phyloP scores from a whole-genome alignment of 2,888 invertebrate species.

The Lathronympha strigana region DNA sequence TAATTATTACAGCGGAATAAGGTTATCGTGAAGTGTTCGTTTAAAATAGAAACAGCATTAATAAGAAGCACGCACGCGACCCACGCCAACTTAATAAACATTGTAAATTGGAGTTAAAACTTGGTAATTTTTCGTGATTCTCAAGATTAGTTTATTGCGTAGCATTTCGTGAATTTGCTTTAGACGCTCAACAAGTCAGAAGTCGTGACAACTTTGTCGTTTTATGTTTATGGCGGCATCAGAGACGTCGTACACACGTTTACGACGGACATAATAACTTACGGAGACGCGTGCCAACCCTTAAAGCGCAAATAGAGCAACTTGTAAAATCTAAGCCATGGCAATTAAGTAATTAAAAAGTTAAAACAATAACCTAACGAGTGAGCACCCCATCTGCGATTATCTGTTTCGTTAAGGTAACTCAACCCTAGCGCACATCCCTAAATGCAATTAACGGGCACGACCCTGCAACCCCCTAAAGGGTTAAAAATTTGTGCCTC shows the following conservation, averaged over 20 bases:
- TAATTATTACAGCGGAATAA: conserved; percentile 19
- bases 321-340: conserved; percentile 1
- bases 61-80: conserved; percentile 33
- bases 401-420: conserved; percentile 32
- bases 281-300: neutral
- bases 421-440: conserved; percentile 43
- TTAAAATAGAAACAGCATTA: conserved; percentile 32
- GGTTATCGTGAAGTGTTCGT: conserved; percentile 30
- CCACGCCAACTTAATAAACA: conserved; percentile 20
- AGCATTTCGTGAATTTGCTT: conserved; percentile 1
- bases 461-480: conserved; percentile 48
- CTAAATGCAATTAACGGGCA: conserved; percentile 55
- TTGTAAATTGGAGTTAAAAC: conserved; percentile 33
- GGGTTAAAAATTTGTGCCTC: conserved; percentile 67
- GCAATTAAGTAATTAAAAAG: conserved; percentile 18
- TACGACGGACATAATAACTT: conserved; percentile 3
- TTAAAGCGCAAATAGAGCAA: neutral
- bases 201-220: conserved; percentile 4
- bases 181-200: conserved; percentile 19
- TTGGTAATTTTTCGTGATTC: conserved; percentile 18
- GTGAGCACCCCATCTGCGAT: conserved; percentile 10
- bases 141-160: conserved; percentile 17
- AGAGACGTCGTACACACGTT: conserved; percentile 7
- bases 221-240: conserved; percentile 5
- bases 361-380: conserved; percentile 25